These are phyloP conservation scores for Leptopilina myrica DNA, from an alignment of 2,888 invertebrate species.

Conservation along the genomic window DNA sequence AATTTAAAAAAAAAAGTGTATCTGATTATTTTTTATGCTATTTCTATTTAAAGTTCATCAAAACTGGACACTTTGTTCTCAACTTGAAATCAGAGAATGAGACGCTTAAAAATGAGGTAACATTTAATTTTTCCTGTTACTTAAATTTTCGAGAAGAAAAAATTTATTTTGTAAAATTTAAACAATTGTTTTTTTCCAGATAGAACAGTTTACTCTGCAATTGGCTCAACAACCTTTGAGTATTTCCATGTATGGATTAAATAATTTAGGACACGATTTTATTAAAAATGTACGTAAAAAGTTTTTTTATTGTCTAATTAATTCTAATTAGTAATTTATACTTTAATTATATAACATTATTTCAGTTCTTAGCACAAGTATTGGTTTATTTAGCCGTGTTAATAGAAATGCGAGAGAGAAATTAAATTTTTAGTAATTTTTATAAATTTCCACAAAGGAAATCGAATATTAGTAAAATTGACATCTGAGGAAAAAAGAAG, in stretches of 20 bases:
- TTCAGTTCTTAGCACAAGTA: constrained; percentile 32
- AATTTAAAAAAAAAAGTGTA: no score
- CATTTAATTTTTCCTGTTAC: no score
- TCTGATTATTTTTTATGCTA: no score
- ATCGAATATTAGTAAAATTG: no score
- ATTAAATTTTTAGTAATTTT: neutral
- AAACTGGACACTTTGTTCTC: neutral
- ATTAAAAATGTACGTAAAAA: neutral
- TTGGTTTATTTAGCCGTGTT: constrained; percentile 41
- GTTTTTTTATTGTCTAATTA: neutral
- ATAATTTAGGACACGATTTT: neutral
- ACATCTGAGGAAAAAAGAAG: no score
- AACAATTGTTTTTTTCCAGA: neutral
- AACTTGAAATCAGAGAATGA: neutral
- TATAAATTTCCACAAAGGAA: no score
- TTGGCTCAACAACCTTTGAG: neutral
- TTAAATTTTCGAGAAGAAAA: no score
- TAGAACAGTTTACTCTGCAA: constrained; percentile 6
- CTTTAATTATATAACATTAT: neutral
- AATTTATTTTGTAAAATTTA: neutral
- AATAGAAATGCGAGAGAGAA: constrained; percentile 35
- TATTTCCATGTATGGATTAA: constrained; percentile 16
- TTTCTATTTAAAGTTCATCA: neutral
- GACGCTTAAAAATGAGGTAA: neutral
- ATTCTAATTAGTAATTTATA: neutral